Evolutionary conservation across 2,113 vertebrate species (phyloP).

Genomic region (Ornithorhynchus anatinus): DNA sequence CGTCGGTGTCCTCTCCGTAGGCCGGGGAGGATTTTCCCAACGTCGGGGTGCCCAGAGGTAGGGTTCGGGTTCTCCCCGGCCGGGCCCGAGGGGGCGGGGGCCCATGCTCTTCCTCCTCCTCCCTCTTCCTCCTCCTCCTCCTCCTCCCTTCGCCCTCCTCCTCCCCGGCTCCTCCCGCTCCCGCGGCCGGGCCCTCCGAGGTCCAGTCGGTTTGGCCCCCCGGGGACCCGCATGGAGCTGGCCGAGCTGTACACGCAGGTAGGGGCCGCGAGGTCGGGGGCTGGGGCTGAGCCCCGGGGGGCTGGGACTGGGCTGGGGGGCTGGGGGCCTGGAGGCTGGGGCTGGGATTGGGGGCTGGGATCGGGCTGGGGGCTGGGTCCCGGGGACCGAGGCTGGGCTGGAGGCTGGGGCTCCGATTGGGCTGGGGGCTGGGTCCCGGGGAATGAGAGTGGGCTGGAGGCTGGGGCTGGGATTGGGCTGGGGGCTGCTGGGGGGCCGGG

Average conservation of each 20-base stretch:
- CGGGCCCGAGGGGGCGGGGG: neutral
- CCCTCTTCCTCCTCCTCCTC: neutral
- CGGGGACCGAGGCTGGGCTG: no score
- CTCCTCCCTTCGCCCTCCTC: neutral
- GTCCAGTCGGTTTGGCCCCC: neutral
- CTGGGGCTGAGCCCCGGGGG: neutral
- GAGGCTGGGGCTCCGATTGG: no score
- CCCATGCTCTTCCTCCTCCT: neutral
- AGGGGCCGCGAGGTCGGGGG: slow-evolving; percentile 30
- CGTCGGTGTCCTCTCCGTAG: slow-evolving; percentile 17
- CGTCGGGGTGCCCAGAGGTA: no score
- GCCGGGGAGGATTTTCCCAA: neutral
- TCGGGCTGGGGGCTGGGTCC: no score
- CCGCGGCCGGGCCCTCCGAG: neutral
- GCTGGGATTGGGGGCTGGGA: no score
- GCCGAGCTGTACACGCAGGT: slow-evolving; percentile 90
- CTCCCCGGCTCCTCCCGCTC: neutral
- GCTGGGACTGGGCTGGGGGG: neutral
- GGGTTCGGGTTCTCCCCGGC: no score
- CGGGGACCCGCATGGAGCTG: slow-evolving; percentile 77
- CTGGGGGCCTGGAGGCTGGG: no score
- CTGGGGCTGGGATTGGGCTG: no score
- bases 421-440: no score
- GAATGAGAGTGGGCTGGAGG: no score
- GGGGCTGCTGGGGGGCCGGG: no score